Base-by-base conservation (phyloP, 1,140 invertebrate genomes). In the Eubasilissa regina region DNA sequence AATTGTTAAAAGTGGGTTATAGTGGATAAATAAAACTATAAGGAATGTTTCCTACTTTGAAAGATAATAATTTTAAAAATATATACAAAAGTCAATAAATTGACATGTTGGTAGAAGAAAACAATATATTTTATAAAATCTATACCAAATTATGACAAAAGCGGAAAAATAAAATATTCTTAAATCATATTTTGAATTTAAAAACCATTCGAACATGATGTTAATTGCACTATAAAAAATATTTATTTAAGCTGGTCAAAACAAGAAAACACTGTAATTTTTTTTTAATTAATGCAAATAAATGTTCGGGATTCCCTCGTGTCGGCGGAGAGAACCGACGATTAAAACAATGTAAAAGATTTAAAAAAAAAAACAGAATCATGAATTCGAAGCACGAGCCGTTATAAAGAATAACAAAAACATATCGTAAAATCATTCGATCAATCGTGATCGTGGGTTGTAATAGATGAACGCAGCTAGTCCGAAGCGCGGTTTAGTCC, bases 341-440 rank as follows among this genome's bases (percentile, higher is more conserved):
- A 66, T 66, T 66, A 66, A 25, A 62, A 21, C 25, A 13, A n/a
- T 62, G 60, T 21, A 62, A 25, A 43, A 62, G 35, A 11, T n/a
- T 6, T 43, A 25, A 62, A 35, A 43, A 62, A 62, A 62, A 13
- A 62, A 13, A 6, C 60, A 21, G 25, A 7, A 35, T 62, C 25
- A 25, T 62, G 1, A 25, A 43, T 35, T 62, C 8, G 6, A 1
- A 19, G 4, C 55, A 58, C 55, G 55, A 53, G 25, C 21, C 35
- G n/a, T 15, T n/a, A n/a, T 44, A 47, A n/a, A 15, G 0, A 44
- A 66, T 35, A 13, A 47, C 25, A 66, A 66, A 45, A n/a, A 17
- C 13, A 15, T 44, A 17, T 66, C n/a, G 6, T 15, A 12, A 7
- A 44, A 66, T 66, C 11, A 45, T 1, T 45, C 62, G 35, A 15